Base-by-base conservation (phyloP, 2,113 vertebrate genomes). In the Fregetta grallaria region DNA sequence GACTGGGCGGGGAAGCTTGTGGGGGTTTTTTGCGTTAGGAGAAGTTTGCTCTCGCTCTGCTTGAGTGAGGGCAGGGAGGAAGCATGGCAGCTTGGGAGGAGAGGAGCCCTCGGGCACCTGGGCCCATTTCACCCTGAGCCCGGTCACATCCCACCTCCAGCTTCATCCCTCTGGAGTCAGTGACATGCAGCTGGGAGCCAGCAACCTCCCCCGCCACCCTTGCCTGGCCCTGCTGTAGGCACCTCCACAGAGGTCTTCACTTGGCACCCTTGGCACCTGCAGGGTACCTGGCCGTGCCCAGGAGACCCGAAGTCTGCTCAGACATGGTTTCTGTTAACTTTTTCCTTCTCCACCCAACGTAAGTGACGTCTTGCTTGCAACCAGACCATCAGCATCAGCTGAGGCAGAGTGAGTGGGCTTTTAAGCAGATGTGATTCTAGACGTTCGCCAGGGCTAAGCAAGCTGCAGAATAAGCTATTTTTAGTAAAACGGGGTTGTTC, bases 111-210 rank as follows among this genome's bases (percentile, higher is more conserved):
- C 9, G 67, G 92, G 95, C 91, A 96, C 93, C 71, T 81, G 88
- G 75, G 94, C 88, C 90, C 91, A 91, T 95, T 93, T 94, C 94
- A 92, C 92, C 96, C 96, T 47, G 55, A 98, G 97, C 96, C 96
- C 4, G 26, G 88, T 93, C 96, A 96, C 86, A 94, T 84, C 91
- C 61, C 96, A 96, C 75, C 68, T 95, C 87, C 87, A 88, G 59
- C 80, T 78, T 95, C 88, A 87, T 93, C 68, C 53, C 49, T 88
- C 42, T n/a, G 1, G 77, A 74, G 66, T 44, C 8, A 1, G 36
- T 66, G 62, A 66, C 71, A 10, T 29, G 29, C 53, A 63, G 27
- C 67, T 38, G 55, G 75, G 86, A 87, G 56, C 27, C 84, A 86
- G 80, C 4, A 7, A 59, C 75, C 47, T 76, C 23, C 52, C n/a